Percentiles rank a stretch among this genome's conserved stretches.
phyloP scores from a whole-genome alignment of 2,797 vertebrate genomes.

The Apogon hyalosoma region DNA sequence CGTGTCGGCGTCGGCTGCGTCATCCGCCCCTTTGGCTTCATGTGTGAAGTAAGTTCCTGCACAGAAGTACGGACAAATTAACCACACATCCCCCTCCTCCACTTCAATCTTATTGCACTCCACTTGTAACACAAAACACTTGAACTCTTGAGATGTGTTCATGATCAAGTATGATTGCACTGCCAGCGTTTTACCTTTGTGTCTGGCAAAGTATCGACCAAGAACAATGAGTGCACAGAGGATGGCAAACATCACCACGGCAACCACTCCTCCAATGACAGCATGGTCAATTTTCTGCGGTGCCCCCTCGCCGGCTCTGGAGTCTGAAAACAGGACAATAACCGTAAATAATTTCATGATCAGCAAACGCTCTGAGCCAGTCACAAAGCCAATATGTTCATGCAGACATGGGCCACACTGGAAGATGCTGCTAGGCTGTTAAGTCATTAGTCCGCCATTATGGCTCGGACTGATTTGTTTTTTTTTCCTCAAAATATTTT shows the following conservation, averaged over 20 bases:
- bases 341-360: slow-evolving; percentile 61
- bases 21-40: slow-evolving; percentile 99
- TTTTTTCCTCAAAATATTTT: slow-evolving; percentile 48
- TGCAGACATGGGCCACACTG: slow-evolving; percentile 22
- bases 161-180: slow-evolving; percentile 67
- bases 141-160: slow-evolving; percentile 56
- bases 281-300: slow-evolving; percentile 96
- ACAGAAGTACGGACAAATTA: slow-evolving; percentile 47
- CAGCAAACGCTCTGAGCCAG: slow-evolving; percentile 47
- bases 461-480: slow-evolving; percentile 49
- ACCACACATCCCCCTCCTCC: slow-evolving; percentile 15
- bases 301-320: slow-evolving; percentile 92
- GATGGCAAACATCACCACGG: slow-evolving; percentile 98
- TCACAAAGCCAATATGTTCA: slow-evolving; percentile 38
- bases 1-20: slow-evolving; percentile 98
- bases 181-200: slow-evolving; percentile 91
- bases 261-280: slow-evolving; percentile 97
- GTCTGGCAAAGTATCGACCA: slow-evolving; percentile 98
- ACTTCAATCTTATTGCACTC: slow-evolving; percentile 38
- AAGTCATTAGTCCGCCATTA: slow-evolving; percentile 48
- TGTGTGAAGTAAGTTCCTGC: slow-evolving; percentile 99
- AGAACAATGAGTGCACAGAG: slow-evolving; percentile 98
- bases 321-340: slow-evolving; percentile 87
- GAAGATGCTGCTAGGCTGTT: slow-evolving; percentile 17
- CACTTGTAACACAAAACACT: slow-evolving; percentile 48